These are phyloP conservation scores for Ips typographus DNA, from an alignment of 1,140 invertebrate species.

Conservation along the genomic window DNA sequence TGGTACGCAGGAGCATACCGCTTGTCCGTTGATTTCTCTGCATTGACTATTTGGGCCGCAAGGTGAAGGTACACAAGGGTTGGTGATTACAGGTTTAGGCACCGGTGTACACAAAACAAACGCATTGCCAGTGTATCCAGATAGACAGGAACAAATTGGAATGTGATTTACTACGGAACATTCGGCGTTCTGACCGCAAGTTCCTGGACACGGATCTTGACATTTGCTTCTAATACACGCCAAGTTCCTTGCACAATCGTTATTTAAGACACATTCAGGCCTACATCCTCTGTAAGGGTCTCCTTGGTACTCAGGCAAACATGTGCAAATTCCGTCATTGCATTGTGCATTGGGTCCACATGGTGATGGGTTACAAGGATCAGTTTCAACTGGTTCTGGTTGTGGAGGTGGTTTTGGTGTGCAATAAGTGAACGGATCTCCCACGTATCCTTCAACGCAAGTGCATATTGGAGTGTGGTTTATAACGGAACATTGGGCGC, in stretches of 20 bases:
- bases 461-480: constrained; percentile 59
- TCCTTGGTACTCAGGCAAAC: constrained; percentile 64
- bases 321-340: constrained; percentile 65
- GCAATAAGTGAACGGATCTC: constrained; percentile 65
- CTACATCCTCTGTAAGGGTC: constrained; percentile 64
- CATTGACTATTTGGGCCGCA: constrained; percentile 73
- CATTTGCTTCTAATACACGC: constrained; percentile 73
- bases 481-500: constrained; percentile 58
- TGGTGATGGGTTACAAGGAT: constrained; percentile 72
- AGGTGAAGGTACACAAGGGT: constrained; percentile 68
- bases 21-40: constrained; percentile 61
- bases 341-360: constrained; percentile 79
- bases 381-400: constrained; percentile 53
- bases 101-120: constrained; percentile 61
- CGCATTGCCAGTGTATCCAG: constrained; percentile 69
- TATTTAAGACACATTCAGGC: constrained; percentile 72
- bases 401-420: constrained; percentile 55
- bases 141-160: constrained; percentile 70
- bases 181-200: constrained; percentile 69
- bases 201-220: constrained; percentile 68
- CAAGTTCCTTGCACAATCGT: constrained; percentile 69
- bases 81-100: constrained; percentile 52
- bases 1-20: constrained; percentile 68
- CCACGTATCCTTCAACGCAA: constrained; percentile 60
- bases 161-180: constrained; percentile 75